phyloP scores from a whole-genome alignment of 2,113 vertebrate species.

The Sphyrna mokarran region DNA sequence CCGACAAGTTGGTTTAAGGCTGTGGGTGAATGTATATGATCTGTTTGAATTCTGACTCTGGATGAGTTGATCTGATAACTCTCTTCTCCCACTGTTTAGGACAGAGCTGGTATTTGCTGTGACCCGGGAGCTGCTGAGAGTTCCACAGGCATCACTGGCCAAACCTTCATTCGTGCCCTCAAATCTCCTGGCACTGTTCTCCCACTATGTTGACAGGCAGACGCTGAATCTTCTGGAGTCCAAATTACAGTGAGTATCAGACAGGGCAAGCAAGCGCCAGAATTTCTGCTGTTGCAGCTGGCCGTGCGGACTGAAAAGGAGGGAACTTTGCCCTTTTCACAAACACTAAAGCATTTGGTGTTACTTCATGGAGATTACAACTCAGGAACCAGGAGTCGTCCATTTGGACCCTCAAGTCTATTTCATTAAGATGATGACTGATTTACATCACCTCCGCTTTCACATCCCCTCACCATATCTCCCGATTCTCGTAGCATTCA shows the following conservation, averaged over 20 bases:
- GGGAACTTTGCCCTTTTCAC: not conserved
- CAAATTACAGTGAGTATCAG: conserved; percentile 78
- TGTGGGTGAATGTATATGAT: not conserved
- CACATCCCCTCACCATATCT: not conserved
- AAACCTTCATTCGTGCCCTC: conserved; percentile 75
- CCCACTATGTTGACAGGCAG: conserved; percentile 83
- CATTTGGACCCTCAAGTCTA: not conserved
- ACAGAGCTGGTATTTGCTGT: conserved; percentile 83
- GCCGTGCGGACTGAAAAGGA: not conserved
- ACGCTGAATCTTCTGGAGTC: conserved; percentile 82
- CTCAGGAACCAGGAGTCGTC: not conserved
- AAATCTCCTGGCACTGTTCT: conserved; percentile 82
- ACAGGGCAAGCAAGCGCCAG: not conserved
- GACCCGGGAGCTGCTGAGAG: conserved; percentile 73
- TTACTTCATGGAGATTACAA: too few species aligned
- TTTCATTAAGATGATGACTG: not conserved
- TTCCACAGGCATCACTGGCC: conserved; percentile 69
- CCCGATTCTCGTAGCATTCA: not conserved
- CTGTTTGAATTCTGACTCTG: not conserved
- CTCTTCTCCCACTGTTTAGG: conserved; percentile 52
- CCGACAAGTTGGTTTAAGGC: too few species aligned
- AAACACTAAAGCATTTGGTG: not conserved
- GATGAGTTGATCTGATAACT: not conserved
- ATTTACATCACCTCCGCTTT: not conserved
- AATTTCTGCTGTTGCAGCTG: too few species aligned